These are phyloP conservation scores for Callipepla squamata DNA, from an alignment of 2,113 vertebrate species.

Conservation along the genomic window DNA sequence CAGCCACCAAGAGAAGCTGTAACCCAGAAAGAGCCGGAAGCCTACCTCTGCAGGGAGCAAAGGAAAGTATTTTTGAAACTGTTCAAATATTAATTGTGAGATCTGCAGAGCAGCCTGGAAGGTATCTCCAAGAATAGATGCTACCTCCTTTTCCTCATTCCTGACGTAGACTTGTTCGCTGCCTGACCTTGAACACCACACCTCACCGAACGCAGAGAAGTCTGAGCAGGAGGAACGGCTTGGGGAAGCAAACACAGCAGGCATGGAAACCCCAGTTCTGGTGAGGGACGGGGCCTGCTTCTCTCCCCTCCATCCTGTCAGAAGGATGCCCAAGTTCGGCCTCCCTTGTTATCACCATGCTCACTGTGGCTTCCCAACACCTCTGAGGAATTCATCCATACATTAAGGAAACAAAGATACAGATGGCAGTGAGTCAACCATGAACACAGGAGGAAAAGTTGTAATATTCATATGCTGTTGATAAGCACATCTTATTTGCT, in stretches of 20 bases:
- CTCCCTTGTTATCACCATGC: background rate
- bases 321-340: background rate
- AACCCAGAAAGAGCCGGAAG: background rate
- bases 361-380: background rate
- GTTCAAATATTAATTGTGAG: background rate
- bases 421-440: background rate
- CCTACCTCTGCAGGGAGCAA: background rate
- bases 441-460: background rate
- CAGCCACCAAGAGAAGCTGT: background rate
- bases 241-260: background rate
- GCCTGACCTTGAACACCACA: background rate
- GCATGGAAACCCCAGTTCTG: background rate
- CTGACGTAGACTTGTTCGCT: background rate
- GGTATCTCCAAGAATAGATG: background rate
- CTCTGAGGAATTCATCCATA: background rate
- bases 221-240: background rate
- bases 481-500: background rate
- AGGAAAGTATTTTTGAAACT: background rate
- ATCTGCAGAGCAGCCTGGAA: background rate
- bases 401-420: background rate
- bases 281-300: background rate
- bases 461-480: too few species aligned
- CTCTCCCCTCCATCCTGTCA: background rate
- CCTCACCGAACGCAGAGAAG: background rate
- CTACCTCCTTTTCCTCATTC: background rate